Evolutionary conservation across 2,888 invertebrate species (phyloP), one percentile per base, ranked within the genome.

Genomic region (Perizoma flavofasciatum): DNA sequence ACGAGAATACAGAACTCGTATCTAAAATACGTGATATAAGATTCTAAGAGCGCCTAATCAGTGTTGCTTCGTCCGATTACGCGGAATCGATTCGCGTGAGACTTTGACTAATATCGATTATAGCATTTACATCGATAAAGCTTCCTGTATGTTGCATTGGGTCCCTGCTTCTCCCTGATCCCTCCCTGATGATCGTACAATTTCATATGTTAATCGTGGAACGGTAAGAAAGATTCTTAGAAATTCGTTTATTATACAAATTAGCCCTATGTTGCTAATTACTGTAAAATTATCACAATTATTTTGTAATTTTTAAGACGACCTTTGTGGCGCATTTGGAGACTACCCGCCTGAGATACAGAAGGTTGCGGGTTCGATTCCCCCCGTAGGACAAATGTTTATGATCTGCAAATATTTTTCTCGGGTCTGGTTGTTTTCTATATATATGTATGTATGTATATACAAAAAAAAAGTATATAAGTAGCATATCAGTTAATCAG

Each of bases 51-150:
- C 70, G 70, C 70, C 78, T 86, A 87, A 86, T 88, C 83, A 85
- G 78, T 78, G 81, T 79, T 80, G 78, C 82, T 76, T 76, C 80
- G 78, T 83, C 73, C 79, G 81, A 80, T 82, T 87, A 88, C 85
- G 73, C 68, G 76, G 85, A 88, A 86, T 81, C 85, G 85, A 85
- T 83, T 82, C 80, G 58, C 77, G 76, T 76, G 78, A 78, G 81
- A 83, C 77, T 79, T 80, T 74, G 78, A 82, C 83, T 82, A 84
- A 87, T 82, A 86, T 83, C 83, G 85, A 86, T 88, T 84, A 88
- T 82, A 83, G 83, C 81, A 82, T 85, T 85, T 82, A 83, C 81
- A 79, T 81, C 81, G 76, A 78, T 76, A 78, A 68, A 66, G 78
- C 81, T 82, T 82, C 83, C 82, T 82, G 81, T 71, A 77, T 70